Evolutionary conservation across 2,113 vertebrate genomes (phyloP).

Genomic region (Anhinga rufa): DNA sequence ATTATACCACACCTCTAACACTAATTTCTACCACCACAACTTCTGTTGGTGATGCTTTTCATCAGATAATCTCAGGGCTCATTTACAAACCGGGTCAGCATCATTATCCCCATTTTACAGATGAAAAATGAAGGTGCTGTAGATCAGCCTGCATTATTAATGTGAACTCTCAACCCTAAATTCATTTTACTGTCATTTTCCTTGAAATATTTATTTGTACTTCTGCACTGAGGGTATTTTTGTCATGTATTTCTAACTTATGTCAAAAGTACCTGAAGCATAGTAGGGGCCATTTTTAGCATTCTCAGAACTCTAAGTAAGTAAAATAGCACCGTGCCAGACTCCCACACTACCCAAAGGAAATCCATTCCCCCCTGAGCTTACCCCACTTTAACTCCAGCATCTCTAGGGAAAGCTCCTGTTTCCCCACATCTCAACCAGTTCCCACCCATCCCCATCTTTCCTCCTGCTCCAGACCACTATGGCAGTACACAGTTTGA

Average conservation of each 20-base stretch:
- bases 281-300: background rate
- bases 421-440: background rate
- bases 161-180: constrained; percentile 43
- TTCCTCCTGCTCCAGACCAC: background rate
- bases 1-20: background rate
- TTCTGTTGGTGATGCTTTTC: background rate
- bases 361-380: background rate
- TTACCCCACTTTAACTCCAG: background rate
- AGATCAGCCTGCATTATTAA: constrained; percentile 58
- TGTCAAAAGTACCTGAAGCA: background rate
- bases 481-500: background rate
- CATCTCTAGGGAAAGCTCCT: background rate
- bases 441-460: background rate
- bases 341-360: background rate
- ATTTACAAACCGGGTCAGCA: constrained; percentile 47
- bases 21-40: background rate
- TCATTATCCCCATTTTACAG: constrained; percentile 40
- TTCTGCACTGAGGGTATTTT: constrained; percentile 28
- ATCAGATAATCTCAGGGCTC: constrained; percentile 3
- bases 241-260: constrained; percentile 26
- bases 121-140: constrained; percentile 48
- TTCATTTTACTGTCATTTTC: constrained; percentile 51
- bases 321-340: background rate
- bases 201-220: constrained; percentile 59
- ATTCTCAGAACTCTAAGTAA: background rate